phyloP scores from a whole-genome alignment of 2,888 invertebrate species.

The Catonia carolina region DNA sequence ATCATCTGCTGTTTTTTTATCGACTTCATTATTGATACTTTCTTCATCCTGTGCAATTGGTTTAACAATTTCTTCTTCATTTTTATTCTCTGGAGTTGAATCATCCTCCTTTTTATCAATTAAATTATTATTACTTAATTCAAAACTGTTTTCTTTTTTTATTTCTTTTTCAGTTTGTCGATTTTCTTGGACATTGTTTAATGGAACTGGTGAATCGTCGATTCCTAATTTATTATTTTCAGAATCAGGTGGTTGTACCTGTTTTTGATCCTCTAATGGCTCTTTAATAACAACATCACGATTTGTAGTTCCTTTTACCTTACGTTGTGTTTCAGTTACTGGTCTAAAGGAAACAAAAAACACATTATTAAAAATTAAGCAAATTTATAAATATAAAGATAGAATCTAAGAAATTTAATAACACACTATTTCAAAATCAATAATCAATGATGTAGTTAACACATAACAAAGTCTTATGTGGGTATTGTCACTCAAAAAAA shows the following conservation, averaged over 20 bases:
- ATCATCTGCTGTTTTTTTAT: neutral
- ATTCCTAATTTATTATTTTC: neutral
- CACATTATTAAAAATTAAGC: no score
- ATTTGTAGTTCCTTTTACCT: neutral
- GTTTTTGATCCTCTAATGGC: neutral
- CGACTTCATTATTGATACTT: neutral
- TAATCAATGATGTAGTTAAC: no score
- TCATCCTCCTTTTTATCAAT: neutral
- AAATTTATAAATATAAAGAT: no score
- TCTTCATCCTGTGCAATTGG: neutral
- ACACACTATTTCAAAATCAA: no score
- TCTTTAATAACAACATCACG: neutral
- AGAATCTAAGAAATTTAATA: no score
- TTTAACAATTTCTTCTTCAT: slow-evolving; percentile 5
- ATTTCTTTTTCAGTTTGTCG: slow-evolving; percentile 25
- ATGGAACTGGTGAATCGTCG: neutral
- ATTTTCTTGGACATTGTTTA: slow-evolving; percentile 14
- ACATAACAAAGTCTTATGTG: no score
- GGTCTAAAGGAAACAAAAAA: no score
- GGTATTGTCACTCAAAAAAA: no score
- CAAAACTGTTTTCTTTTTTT: slow-evolving; percentile 30
- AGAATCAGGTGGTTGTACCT: neutral
- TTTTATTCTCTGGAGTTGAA: neutral
- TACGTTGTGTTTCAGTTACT: neutral
- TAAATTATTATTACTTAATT: slow-evolving; percentile 1